phyloP scores from a whole-genome alignment of 2,113 vertebrate genomes.

The Tenebrosternarchus preto region DNA sequence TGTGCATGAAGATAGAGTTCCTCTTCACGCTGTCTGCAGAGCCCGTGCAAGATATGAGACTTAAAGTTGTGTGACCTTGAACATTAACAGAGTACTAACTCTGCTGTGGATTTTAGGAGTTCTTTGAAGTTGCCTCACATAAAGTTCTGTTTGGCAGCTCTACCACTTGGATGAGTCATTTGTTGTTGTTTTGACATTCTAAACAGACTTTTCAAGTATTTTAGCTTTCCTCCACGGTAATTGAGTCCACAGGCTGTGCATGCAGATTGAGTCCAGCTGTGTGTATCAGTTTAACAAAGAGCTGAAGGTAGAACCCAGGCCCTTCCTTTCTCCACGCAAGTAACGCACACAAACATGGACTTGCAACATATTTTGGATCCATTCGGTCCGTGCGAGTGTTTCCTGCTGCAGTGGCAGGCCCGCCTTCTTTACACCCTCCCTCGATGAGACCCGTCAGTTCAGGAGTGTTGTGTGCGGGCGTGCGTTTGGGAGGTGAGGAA shows the following conservation, averaged over 20 bases:
- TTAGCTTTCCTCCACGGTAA: constrained; percentile 24
- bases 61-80: background rate
- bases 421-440: background rate
- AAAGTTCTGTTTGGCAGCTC: constrained; percentile 10
- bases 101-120: constrained; percentile 3
- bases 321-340: background rate
- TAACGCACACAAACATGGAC: background rate
- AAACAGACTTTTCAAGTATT: constrained; percentile 27
- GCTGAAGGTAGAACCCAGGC: constrained; percentile 1
- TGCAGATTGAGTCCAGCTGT: constrained; percentile 38
- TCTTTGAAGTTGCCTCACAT: background rate
- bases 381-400: background rate
- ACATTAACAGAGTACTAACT: constrained; percentile 10
- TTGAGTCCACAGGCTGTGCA: constrained; percentile 11
- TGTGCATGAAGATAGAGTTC: background rate
- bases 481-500: background rate
- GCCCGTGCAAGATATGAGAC: background rate
- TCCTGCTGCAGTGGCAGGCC: constrained; percentile 2
- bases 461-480: background rate
- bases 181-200: constrained; percentile 33
- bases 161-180: background rate
- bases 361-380: background rate
- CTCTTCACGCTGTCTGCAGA: background rate
- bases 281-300: constrained; percentile 11
- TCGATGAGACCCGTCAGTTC: background rate